Percentiles rank a stretch among this genome's conserved stretches.
Conservation (phyloP, 2,113 vertebrate species). For the Nothocercus julius region DNA sequence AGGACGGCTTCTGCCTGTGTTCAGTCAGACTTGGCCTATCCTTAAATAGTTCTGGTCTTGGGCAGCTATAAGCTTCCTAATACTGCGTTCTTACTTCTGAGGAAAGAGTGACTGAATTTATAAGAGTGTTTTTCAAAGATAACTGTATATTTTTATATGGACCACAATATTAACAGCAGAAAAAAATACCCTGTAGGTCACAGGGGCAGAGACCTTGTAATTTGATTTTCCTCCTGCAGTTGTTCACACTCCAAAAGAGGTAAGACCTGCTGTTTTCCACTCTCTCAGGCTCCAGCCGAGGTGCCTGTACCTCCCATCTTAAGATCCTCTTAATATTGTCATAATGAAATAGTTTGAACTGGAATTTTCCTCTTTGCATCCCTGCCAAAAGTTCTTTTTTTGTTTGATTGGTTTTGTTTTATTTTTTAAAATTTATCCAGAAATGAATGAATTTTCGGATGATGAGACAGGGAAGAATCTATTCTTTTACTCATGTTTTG, state of each 20-base stretch:
- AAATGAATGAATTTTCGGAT: not conserved
- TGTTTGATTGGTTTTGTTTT: too few relatives aligned
- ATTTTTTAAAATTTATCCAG: not conserved
- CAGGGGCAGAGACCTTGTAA: not conserved
- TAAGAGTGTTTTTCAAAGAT: not conserved
- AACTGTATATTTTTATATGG: not conserved
- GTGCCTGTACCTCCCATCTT: not conserved
- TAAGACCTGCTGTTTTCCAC: not conserved
- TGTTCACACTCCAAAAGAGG: not conserved
- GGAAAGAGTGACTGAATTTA: not conserved
- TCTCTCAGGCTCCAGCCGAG: not conserved
- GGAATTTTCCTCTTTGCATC: not conserved
- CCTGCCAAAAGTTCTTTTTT: not conserved
- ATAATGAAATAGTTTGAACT: not conserved
- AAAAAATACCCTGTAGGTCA: not conserved
- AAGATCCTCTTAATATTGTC: not conserved
- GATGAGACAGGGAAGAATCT: not conserved
- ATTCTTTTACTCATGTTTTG: not conserved
- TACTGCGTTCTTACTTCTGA: not conserved
- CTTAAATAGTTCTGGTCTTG: not conserved
- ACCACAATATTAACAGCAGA: not conserved
- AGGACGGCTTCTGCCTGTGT: not conserved
- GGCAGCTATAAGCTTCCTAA: not conserved
- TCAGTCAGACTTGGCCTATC: not conserved
- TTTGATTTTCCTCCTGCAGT: not conserved